phyloP scores from a whole-genome alignment of 2,888 invertebrate genomes.

The Mesochorus sp. region DNA sequence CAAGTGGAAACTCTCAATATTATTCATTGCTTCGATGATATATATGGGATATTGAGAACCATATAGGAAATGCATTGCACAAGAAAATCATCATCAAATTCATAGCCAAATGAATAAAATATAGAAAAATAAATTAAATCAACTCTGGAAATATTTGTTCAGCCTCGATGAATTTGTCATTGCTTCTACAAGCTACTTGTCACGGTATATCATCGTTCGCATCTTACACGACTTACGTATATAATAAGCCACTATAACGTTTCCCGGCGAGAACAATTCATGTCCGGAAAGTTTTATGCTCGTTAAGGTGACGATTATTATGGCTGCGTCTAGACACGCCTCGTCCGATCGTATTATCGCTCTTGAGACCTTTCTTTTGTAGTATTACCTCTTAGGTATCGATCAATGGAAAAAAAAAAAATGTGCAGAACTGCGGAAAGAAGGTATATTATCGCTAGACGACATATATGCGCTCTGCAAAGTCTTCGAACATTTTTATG shows the following conservation, averaged over 20 bases:
- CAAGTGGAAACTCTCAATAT: neutral
- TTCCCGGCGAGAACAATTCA: slow-evolving; percentile 25
- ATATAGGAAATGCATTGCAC: neutral
- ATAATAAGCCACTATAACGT: neutral
- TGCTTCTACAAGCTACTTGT: no score
- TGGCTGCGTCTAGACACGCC: slow-evolving; percentile 24
- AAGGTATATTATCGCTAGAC: neutral
- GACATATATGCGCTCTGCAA: no score
- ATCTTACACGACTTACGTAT: neutral
- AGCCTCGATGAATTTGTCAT: neutral
- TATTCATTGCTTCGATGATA: slow-evolving; percentile 20
- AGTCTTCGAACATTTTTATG: neutral
- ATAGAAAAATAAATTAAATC: neutral
- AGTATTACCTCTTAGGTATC: slow-evolving; percentile 7
- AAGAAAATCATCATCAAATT: neutral
- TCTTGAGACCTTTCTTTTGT: slow-evolving; percentile 8
- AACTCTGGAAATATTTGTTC: neutral
- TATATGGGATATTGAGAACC: neutral
- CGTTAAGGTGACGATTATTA: slow-evolving; percentile 46
- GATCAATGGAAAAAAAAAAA: slow-evolving; percentile 38
- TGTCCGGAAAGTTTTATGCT: slow-evolving; percentile 36
- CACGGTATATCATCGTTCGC: neutral
- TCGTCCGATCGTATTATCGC: slow-evolving; percentile 10
- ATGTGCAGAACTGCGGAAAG: neutral
- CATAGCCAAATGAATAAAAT: neutral